Evolutionary conservation across 2,888 invertebrate genomes (phyloP).

Genomic region (Podabrus alpinus): DNA sequence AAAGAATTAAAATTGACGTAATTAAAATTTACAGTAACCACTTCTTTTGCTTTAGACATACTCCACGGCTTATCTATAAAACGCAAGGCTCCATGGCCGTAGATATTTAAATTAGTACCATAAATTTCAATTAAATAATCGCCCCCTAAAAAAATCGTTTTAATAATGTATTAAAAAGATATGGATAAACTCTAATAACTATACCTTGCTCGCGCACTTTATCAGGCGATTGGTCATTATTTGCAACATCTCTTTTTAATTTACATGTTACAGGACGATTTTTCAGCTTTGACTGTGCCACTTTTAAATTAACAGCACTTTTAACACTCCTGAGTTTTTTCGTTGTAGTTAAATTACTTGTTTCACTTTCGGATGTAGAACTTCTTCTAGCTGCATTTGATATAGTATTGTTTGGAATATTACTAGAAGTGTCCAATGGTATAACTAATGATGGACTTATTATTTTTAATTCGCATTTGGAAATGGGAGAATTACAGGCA

Average conservation of each 20-base stretch:
- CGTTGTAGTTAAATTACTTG: constrained; percentile 24
- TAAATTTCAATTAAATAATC: constrained; percentile 88
- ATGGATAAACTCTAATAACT: not conserved
- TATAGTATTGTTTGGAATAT: constrained; percentile 38
- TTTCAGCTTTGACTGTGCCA: constrained; percentile 58
- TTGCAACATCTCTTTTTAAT: constrained; percentile 52
- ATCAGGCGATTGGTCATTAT: constrained; percentile 57
- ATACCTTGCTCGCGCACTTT: constrained; percentile 74
- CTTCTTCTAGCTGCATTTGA: constrained; percentile 32
- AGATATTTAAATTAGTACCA: constrained; percentile 80
- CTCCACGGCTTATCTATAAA: constrained; percentile 84
- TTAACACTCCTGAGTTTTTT: constrained; percentile 52
- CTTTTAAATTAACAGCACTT: constrained; percentile 58
- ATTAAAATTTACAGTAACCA: constrained; percentile 83
- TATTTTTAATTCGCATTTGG: constrained; percentile 23
- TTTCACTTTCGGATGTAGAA: constrained; percentile 33
- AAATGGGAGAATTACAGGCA: not conserved
- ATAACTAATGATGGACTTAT: constrained; percentile 4
- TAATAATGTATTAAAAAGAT: not conserved
- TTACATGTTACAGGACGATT: constrained; percentile 60
- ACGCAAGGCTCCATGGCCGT: constrained; percentile 84
- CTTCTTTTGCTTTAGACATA: constrained; percentile 74
- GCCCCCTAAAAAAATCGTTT: constrained; percentile 63
- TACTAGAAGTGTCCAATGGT: constrained; percentile 38
- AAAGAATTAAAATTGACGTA: constrained; percentile 86